Base-by-base conservation (phyloP, 1,140 invertebrate species). In the Prorops nasuta region DNA sequence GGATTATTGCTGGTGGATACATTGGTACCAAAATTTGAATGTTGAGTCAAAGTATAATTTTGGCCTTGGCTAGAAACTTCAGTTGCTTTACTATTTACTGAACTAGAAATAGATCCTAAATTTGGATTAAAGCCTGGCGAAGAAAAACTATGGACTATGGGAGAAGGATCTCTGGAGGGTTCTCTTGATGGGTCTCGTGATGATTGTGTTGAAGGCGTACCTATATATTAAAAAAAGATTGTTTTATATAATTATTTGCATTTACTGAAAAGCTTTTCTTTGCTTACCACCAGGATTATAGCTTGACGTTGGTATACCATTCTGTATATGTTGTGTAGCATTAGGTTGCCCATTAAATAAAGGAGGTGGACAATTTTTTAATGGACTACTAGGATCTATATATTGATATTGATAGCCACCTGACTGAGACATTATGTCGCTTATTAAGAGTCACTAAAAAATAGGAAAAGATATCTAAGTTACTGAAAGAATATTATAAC, bases 171-270 rank as follows among this genome's bases (percentile, higher is more conserved):
- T 48, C 72, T 63, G 0, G 72, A 75, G 4, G 70, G 57, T 48
- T 75, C 71, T 45, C 72, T 56, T 4, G 71, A 74, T 19, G 71
- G 71, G 44, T 72, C 69, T 35, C 70, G 64, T 0, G 72, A 74
- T 18, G 72, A 74, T 24, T 74, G 72, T 8, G 72, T 72, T 2
- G 72, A 75, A 21, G 71, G 64, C 14, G 69, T 73, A 22, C 69
- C 71, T 73, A 7, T 6, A 50, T 52, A 19, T 6, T 40, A 43
- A 50, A 48, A 34, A 32, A 6, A 4, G n/a, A 38, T 22, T 7
- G 35, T 24, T 42, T 16, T 44, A 50, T 10, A 14, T 32, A 28
- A 49, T n/a, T n/a, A n/a, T n/a, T n/a, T n/a, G n/a, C 24, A 28
- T 28, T 10, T 6, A 28, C 4, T 28, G 24, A 28, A 28, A 28